phyloP scores from a whole-genome alignment of 2,888 invertebrate species.

The Rotaria magnacalcarata region DNA sequence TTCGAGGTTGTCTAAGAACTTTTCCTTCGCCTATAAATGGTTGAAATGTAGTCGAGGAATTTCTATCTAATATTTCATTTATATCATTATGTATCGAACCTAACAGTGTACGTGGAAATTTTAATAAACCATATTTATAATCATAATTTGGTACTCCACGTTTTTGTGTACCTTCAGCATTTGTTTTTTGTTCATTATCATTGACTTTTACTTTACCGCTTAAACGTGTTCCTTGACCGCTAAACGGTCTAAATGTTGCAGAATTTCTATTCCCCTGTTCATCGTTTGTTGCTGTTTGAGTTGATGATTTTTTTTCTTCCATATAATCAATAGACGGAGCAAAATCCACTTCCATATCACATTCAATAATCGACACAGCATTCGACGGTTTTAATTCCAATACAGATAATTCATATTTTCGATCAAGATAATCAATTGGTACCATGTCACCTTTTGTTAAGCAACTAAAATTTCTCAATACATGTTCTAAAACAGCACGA shows the following conservation, averaged over 20 bases:
- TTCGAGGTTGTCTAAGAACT: background rate
- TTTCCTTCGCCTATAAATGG: conserved; percentile 29
- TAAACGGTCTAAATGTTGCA: background rate
- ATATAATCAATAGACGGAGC: conserved; percentile 92
- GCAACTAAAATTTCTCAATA: conserved; percentile 88
- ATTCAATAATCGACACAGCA: conserved; percentile 95
- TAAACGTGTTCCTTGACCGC: background rate
- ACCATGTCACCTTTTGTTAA: conserved; percentile 92
- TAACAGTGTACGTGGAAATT: conserved; percentile 29
- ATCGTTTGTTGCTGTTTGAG: background rate
- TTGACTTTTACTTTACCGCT: background rate
- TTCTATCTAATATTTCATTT: background rate
- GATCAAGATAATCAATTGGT: conserved; percentile 92
- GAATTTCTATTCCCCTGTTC: background rate
- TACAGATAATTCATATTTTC: conserved; percentile 81
- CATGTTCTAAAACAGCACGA: conserved; percentile 69
- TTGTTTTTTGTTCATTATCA: background rate
- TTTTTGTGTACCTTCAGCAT: background rate
- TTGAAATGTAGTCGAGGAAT: background rate
- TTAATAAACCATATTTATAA: conserved; percentile 41
- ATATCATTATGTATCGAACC: background rate
- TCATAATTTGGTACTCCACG: conserved; percentile 43
- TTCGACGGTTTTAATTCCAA: conserved; percentile 88
- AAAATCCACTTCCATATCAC: conserved; percentile 99
- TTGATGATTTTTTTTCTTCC: conserved; percentile 66